A percentile compares a stretch with the other conserved stretches of the same genome.
Conservation (phyloP, 2,113 vertebrate species). For the Siniperca chuatsi region DNA sequence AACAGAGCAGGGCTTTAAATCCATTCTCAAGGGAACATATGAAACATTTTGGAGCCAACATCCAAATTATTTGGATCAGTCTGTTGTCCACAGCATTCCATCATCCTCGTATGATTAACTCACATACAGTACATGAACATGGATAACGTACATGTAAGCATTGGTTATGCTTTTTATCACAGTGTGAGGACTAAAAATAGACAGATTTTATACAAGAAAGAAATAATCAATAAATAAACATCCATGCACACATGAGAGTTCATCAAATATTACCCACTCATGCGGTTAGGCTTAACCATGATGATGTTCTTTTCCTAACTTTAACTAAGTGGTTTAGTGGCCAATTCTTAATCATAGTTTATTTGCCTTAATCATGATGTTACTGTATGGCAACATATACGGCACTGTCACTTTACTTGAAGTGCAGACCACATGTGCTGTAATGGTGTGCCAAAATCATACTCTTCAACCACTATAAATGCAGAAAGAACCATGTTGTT, state of each 20-base stretch:
- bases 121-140: background rate
- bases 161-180: background rate
- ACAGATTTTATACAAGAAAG: background rate
- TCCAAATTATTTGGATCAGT: background rate
- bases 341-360: too few species aligned
- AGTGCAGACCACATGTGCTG: too few species aligned
- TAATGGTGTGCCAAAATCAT: too few species aligned
- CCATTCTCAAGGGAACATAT: background rate
- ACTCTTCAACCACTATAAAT: background rate
- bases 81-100: background rate
- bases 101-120: background rate
- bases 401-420: too few species aligned
- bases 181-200: background rate
- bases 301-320: too few species aligned
- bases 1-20: background rate
- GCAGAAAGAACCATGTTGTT: background rate
- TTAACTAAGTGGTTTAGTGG: too few species aligned
- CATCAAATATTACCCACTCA: background rate
- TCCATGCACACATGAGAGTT: background rate
- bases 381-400: too few species aligned
- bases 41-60: background rate
- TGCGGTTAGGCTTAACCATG: background rate
- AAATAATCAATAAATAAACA: background rate
- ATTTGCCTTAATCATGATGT: too few species aligned
- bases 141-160: background rate